Percentiles rank a stretch among this genome's conserved stretches.
These are phyloP conservation scores for Hypocryptadius cinnamomeus DNA, from an alignment of 2,113 vertebrate genomes.

Conservation along the genomic window DNA sequence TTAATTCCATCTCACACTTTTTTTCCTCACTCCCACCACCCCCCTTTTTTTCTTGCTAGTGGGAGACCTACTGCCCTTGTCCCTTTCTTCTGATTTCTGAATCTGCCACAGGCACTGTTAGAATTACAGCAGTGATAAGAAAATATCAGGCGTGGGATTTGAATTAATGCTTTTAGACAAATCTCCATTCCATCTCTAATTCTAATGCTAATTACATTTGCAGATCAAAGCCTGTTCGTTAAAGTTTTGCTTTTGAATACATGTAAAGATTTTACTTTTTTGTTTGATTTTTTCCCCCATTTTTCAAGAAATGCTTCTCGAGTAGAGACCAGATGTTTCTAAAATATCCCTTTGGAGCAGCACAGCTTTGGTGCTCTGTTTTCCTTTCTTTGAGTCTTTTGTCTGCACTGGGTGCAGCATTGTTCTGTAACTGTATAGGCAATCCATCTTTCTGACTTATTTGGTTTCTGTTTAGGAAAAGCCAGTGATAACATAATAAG, in stretches of 20 bases:
- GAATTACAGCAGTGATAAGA: constrained; percentile 68
- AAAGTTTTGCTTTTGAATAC: constrained; percentile 72
- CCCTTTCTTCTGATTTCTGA: constrained; percentile 59
- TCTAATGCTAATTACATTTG: constrained; percentile 77
- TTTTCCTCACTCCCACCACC: background rate
- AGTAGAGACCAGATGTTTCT: background rate
- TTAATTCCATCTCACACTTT: constrained; percentile 27
- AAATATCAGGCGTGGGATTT: constrained; percentile 73
- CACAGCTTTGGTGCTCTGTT: background rate
- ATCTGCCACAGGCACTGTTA: constrained; percentile 62
- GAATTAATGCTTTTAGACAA: constrained; percentile 77
- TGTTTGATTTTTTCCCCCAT: background rate
- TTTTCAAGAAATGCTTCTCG: constrained; percentile 5
- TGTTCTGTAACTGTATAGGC: constrained; percentile 5
- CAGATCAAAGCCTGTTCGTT: constrained; percentile 70
- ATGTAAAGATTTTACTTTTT: constrained; percentile 62
- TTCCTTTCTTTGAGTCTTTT: background rate
- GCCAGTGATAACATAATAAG: background rate
- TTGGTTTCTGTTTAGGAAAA: background rate
- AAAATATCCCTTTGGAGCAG: background rate
- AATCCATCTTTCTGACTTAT: background rate
- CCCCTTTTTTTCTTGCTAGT: background rate
- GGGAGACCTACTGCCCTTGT: constrained; percentile 42
- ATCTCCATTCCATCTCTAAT: constrained; percentile 75
- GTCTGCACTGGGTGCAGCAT: background rate